Conservation (phyloP, 2,797 vertebrate species). For the Scleropages formosus region DNA sequence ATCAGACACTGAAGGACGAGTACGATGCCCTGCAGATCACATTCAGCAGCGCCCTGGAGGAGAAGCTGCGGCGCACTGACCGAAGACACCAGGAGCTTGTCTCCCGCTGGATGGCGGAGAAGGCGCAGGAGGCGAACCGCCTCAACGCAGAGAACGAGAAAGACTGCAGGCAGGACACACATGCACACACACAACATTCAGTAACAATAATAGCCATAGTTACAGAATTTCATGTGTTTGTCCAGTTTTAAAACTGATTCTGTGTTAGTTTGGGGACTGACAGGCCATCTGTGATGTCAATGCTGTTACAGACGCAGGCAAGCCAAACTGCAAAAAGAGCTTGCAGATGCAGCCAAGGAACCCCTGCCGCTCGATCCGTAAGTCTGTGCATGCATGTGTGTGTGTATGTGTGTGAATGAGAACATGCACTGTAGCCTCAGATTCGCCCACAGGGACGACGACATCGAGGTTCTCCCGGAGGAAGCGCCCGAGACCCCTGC, state of each 20-base stretch:
- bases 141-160: conserved; percentile 96
- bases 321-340: conserved; percentile 90
- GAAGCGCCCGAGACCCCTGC: conserved; percentile 78
- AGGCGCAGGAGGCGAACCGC: conserved; percentile 91
- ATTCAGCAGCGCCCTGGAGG: conserved; percentile 91
- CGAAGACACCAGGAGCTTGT: conserved; percentile 95
- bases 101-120: conserved; percentile 97
- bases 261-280: neutral
- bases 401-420: neutral
- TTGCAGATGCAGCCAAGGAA: conserved; percentile 94
- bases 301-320: conserved; percentile 77
- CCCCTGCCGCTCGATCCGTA: conserved; percentile 89
- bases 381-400: conserved; percentile 51
- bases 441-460: conserved; percentile 81
- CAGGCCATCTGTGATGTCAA: neutral
- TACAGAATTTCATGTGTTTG: neutral
- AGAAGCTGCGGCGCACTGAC: conserved; percentile 89
- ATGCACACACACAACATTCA: neutral
- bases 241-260: no score
- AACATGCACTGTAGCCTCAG: neutral
- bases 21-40: conserved; percentile 97
- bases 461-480: conserved; percentile 90
- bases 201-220: neutral
- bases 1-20: conserved; percentile 94
- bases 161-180: conserved; percentile 76